Percentiles rank a stretch among this genome's conserved stretches.
These are phyloP conservation scores for Heliconius himera DNA, from an alignment of 1,140 invertebrate genomes.

Conservation along the genomic window DNA sequence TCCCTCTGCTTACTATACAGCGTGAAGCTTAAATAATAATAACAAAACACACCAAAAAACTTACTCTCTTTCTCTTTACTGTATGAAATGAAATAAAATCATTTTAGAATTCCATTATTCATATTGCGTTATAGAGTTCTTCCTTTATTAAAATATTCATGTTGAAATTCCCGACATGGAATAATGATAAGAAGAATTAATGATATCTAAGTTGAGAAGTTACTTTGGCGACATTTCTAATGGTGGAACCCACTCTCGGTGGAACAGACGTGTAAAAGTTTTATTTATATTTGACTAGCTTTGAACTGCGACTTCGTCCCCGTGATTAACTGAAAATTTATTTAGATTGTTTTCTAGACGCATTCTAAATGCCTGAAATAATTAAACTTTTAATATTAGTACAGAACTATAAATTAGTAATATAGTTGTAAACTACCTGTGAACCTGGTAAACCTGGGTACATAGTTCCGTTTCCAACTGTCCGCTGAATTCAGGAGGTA, in stretches of 20 bases:
- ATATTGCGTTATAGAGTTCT: slow-evolving; percentile 41
- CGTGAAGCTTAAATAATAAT: no score
- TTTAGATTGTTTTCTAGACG: no score
- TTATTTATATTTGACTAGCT: not conserved
- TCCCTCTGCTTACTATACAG: no score
- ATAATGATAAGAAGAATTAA: slow-evolving; percentile 51
- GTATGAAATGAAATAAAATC: not conserved
- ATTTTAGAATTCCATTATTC: slow-evolving; percentile 32
- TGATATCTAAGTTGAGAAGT: slow-evolving; percentile 43
- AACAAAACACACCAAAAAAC: no score
- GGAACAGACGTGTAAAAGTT: slow-evolving; percentile 10
- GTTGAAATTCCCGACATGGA: slow-evolving; percentile 47
- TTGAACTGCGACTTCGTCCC: not conserved
- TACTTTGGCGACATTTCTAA: slow-evolving; percentile 34
- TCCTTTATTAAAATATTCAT: slow-evolving; percentile 51
- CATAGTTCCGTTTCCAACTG: no score
- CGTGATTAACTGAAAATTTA: not conserved
- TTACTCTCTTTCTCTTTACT: no score
- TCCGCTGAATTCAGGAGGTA: no score
- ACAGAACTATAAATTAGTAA: no score
- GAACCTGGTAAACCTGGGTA: no score
- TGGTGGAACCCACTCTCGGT: slow-evolving; percentile 32
- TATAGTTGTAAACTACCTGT: no score
- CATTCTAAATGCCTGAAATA: no score
- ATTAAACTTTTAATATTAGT: no score